Base-by-base conservation (phyloP, 2,888 invertebrate genomes). In the Xestia ashworthii region DNA sequence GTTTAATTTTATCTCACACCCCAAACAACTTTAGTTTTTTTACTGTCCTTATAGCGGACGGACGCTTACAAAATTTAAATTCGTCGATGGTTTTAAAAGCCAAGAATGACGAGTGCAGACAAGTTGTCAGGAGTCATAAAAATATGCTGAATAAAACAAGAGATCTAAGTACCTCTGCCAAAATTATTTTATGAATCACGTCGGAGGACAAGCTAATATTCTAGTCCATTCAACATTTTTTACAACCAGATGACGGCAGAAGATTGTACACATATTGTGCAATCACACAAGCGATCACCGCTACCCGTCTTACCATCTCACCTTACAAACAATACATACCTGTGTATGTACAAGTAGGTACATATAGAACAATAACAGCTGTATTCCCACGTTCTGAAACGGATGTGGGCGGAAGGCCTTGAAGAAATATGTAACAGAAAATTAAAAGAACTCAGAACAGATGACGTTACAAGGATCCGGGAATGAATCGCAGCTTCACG, bases 361-460 rank as follows among this genome's bases (percentile, higher is more conserved):
- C 67, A n/a, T 82, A 86, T 72, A 78, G 74, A 88, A 87, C 81
- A 88, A 89, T 82, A 85, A 78, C 84, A 83, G 82, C 83, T 88
- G 81, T 79, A 83, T 90, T 90, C 90, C 82, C 86, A 83, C 84
- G 81, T 83, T 76, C 78, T 88, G 76, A 71, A 83, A 82, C 90
- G 90, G 89, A 90, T 90, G 88, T 90, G 80, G 90, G 90, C 70
- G 86, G 75, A 48, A 78, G 82, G 80, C 90, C 90, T 90, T 90
- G 89, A 84, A 66, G 19, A 81, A 78, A 88, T 84, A 82, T 88
- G 87, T 83, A 87, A 80, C 88, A 87, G 87, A 89, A 55, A 87
- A 81, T 74, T 67, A 81, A 84, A 86, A 78, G 75, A 77, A 75
- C 78, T 81, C 79, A 16, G 69, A 72, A 70, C 69, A 76, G 46